Percentiles rank a stretch among this genome's conserved stretches.
phyloP scores from a whole-genome alignment of 2,888 invertebrate genomes.

The Pseudococcus longispinus region DNA sequence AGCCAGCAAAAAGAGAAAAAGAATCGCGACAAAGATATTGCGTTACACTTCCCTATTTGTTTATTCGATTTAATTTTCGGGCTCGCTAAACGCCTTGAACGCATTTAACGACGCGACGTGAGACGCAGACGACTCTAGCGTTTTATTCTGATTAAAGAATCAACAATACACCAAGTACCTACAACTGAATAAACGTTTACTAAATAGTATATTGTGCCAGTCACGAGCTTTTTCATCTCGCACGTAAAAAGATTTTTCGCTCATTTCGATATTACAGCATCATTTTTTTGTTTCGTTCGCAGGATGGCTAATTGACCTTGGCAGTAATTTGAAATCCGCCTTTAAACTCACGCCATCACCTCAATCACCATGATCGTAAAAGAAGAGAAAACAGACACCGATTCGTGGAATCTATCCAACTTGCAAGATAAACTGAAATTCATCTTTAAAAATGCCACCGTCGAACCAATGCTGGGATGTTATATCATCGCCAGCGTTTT shows the following conservation, averaged over 20 bases:
- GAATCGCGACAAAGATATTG: neutral
- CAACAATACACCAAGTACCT: neutral
- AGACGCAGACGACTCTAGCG: neutral
- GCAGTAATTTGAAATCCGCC: neutral
- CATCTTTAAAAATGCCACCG: constrained; percentile 73
- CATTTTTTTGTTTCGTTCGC: neutral
- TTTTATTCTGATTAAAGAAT: neutral
- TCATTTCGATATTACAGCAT: neutral
- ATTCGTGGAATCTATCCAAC: constrained; percentile 39
- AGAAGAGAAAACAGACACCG: constrained; percentile 17
- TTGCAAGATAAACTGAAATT: constrained; percentile 65
- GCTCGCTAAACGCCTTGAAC: constrained; percentile 12
- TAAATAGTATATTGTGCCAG: neutral
- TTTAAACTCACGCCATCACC: neutral
- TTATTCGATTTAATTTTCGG: constrained; percentile 20
- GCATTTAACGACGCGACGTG: neutral
- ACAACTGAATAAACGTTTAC: too few species aligned
- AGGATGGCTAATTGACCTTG: constrained; percentile 32
- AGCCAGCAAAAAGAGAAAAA: neutral
- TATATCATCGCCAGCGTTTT: constrained; percentile 72
- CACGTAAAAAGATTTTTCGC: neutral
- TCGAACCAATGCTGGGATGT: constrained; percentile 78
- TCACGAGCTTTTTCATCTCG: constrained; percentile 9
- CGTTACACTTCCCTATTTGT: constrained; percentile 33
- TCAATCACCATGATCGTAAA: constrained; percentile 35